Evolutionary conservation across 1,140 invertebrate genomes (phyloP), one percentile per base, ranked within the genome.

Genomic region (Cephus cinctus): DNA sequence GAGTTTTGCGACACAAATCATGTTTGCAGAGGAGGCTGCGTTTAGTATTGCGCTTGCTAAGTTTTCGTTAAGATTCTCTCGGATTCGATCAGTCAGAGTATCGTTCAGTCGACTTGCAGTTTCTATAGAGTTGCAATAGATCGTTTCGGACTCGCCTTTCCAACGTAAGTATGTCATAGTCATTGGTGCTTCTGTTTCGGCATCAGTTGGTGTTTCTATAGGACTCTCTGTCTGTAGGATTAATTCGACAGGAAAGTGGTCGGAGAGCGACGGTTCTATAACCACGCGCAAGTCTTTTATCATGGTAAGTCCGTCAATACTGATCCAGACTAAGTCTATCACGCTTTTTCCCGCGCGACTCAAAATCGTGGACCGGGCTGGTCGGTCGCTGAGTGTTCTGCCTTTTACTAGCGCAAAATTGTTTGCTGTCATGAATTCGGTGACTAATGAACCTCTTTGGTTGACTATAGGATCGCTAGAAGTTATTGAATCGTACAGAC

Each of bases 341-440:
- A 47, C 15, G 5, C 18, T 23, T 39, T 14, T 39, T 6, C 44
- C 19, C 5, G 2, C 3, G 18, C n/a, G 19, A 35, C 11, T 22
- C 8, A 4, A 21, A 16, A 6, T 14, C 11, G 44, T 47, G 1
- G 34, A 22, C 6, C 22, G 32, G 18, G 44, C 44, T 12, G 44
- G 32, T 22, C 19, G 27, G 19, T 47, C 44, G 21, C 44, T 47
- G 5, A 14, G 9, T 16, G 44, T 25, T 36, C 44, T 38, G 16
- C 44, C 44, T 6, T 47, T 47, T 5, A 47, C 5, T 18, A 47
- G 14, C 12, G 39, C 9, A n/a, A 47, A 47, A 23, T 25, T 21
- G 44, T 47, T 47, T 4, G 5, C 22, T n/a, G 18, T 16, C 44
- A 47, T 47, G 21, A 47, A 47, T 4, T 47, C 44, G 5, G 31